Evolutionary conservation across 2,113 vertebrate species (phyloP).

Genomic region (Philantomba maxwellii): DNA sequence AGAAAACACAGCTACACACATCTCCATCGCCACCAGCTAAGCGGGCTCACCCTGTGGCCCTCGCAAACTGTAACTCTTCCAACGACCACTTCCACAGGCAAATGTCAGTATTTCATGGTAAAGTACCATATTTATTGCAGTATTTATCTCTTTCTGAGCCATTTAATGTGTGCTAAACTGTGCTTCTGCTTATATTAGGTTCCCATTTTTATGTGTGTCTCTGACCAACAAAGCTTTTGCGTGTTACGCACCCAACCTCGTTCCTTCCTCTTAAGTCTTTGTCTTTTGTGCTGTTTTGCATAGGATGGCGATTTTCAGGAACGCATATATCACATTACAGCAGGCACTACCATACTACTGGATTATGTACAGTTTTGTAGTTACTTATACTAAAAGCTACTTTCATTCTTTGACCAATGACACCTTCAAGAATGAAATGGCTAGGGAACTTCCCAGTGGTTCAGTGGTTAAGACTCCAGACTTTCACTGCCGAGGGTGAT

Average conservation of each 20-base stretch:
- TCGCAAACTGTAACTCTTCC: background rate
- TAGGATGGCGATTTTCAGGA: background rate
- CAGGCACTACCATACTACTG: background rate
- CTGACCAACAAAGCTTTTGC: background rate
- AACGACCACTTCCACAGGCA: background rate
- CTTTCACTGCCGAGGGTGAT: background rate
- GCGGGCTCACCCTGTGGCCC: background rate
- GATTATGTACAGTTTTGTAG: background rate
- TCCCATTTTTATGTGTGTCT: background rate
- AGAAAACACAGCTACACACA: background rate
- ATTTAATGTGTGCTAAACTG: background rate
- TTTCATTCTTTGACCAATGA: background rate
- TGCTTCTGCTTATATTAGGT: background rate
- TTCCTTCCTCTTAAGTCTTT: background rate
- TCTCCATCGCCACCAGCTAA: background rate
- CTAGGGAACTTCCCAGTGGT: background rate
- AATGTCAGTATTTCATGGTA: too few relatives aligned
- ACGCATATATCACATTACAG: accelerated
- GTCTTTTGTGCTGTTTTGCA: background rate
- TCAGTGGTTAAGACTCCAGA: background rate
- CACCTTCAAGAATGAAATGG: background rate
- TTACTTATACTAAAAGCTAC: background rate
- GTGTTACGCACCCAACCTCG: accelerated
- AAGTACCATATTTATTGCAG: background rate
- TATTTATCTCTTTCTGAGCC: background rate